Percentiles rank a stretch among this genome's conserved stretches.
Evolutionary conservation across 2,797 vertebrate species (phyloP).

Genomic region (Orientallactaga sibirica): DNA sequence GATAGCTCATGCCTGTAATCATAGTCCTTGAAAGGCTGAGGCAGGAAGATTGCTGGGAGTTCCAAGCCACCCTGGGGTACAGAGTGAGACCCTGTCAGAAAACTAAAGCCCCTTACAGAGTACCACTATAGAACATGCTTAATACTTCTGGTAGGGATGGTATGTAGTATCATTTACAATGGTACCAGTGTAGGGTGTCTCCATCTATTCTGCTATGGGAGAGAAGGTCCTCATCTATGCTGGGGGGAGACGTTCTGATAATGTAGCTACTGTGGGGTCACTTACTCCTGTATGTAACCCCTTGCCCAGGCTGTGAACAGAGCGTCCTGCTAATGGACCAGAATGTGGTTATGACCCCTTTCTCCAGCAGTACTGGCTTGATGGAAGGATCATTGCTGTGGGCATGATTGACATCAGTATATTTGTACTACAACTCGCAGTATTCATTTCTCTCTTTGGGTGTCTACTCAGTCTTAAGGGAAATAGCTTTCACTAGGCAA

Average conservation of each 20-base stretch:
- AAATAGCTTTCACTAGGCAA: no score
- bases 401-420: constrained; percentile 98
- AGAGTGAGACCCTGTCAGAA: background rate
- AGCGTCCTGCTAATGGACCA: constrained; percentile 90
- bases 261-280: no score
- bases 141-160: no score
- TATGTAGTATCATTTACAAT: background rate
- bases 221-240: no score
- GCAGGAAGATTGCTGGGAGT: background rate
- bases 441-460: constrained; percentile 96
- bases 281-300: no score
- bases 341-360: constrained; percentile 97
- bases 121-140: no score
- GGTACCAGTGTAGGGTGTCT: background rate
- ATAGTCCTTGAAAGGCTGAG: background rate
- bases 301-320: constrained; percentile 79
- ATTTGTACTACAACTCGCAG: constrained; percentile 98
- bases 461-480: constrained; percentile 97
- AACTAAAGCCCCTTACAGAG: background rate
- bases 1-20: background rate
- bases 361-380: constrained; percentile 98
- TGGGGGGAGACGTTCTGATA: no score
- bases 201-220: no score
- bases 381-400: constrained; percentile 95
- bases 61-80: background rate